Percentiles rank a stretch among this genome's conserved stretches.
phyloP scores from a whole-genome alignment of 2,888 invertebrate genomes.

The Drosophila longiperda region DNA sequence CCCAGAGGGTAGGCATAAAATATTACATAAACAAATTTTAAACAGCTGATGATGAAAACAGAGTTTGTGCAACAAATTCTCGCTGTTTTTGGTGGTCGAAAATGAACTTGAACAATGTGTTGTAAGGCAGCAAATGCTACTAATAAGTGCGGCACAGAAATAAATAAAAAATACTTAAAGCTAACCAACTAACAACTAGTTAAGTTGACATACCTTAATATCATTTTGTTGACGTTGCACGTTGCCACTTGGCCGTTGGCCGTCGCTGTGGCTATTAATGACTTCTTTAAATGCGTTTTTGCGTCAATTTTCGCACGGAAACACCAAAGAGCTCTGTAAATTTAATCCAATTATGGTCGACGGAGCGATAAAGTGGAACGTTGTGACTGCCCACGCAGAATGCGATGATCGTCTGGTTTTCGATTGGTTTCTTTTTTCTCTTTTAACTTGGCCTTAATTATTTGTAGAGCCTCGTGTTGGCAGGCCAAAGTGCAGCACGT shows the following conservation, averaged over 20 bases:
- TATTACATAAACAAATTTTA: constrained; percentile 56
- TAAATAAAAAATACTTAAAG: constrained; percentile 29
- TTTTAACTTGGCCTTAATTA: constrained; percentile 63
- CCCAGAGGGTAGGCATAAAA: constrained; percentile 27
- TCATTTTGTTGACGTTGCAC: constrained; percentile 79
- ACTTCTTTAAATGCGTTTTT: constrained; percentile 70
- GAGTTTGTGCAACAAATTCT: constrained; percentile 37
- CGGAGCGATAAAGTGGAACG: constrained; percentile 35
- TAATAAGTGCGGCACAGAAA: constrained; percentile 41
- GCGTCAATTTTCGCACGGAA: constrained; percentile 51
- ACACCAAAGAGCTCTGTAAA: constrained; percentile 39
- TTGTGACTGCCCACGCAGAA: constrained; percentile 56
- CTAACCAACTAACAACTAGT: constrained; percentile 15
- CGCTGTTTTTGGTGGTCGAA: constrained; percentile 6
- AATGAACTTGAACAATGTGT: constrained; percentile 59
- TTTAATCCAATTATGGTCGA: constrained; percentile 70
- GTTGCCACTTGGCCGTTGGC: constrained; percentile 60
- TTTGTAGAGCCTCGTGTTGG: constrained; percentile 24
- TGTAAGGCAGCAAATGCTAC: constrained; percentile 32
- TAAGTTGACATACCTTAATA: constrained; percentile 79
- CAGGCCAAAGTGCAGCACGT: constrained; percentile 36
- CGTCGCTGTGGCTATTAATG: constrained; percentile 62
- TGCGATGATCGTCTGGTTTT: constrained; percentile 18
- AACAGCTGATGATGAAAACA: constrained; percentile 19
- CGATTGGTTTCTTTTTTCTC: constrained; percentile 5